Evolutionary conservation across 2,888 invertebrate genomes (phyloP), one percentile per base, ranked within the genome.

Genomic region (Caenorhabditis sp.): DNA sequence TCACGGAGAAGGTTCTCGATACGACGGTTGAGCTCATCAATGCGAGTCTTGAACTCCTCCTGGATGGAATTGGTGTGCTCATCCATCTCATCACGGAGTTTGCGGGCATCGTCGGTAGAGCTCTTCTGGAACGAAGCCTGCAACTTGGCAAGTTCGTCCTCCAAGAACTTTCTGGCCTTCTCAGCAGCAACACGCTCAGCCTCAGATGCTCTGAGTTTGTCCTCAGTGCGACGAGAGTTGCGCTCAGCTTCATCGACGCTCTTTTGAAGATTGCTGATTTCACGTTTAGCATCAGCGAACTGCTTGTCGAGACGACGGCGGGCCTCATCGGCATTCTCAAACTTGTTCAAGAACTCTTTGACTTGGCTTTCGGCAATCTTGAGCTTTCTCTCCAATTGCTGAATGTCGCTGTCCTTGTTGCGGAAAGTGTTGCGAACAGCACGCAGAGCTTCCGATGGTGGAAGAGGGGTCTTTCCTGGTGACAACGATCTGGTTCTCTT

Each of bases 401-500:
- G 88, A 63, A 90, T 89, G 64, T 91, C 91, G 64, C 89, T 91
- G 86, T 91, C 88, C 80, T 90, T 91, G 77, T 89, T 89, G 54
- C 91, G 86, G 47, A 91, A 76, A 10, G 87, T 86, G 64, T 87
- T 91, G n/a, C 91, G 87, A 38, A 91, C 86, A 19, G 85, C 88
- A 3, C 91, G 88, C 24, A 91, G 86, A 41, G 90, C 91, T 54
- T 91, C 91, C 14, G 88, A 80, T 31, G 91, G 91, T 51, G 90
- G 89, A 5, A 91, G 79, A 12, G 88, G 88, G 7, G 85, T 86
- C 44, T 88, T 87, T 58, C 90, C 91, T 8, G 91, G 91, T 2
- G 91, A 91, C 44, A 91, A 82, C 14, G 90, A 90, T 19, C 91
- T 82, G 19, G 91, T 86, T 59, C 91, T 86, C 82, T 90, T 91